Percentiles rank a stretch among this genome's conserved stretches.
phyloP scores from a whole-genome alignment of 1,140 invertebrate genomes.

The Eciton burchellii region DNA sequence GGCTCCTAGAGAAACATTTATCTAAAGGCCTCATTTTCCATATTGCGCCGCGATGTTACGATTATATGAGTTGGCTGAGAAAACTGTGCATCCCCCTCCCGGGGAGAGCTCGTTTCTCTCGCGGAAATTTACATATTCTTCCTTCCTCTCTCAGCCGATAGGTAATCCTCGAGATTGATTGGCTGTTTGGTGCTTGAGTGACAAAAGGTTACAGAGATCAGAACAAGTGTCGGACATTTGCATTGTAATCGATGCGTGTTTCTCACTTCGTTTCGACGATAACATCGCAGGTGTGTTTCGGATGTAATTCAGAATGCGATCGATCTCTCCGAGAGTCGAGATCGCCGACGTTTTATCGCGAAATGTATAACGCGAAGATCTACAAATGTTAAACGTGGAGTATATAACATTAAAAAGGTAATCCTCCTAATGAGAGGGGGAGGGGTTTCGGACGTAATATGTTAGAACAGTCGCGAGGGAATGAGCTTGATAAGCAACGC shows the following conservation, averaged over 20 bases:
- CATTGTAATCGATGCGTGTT: too few relatives aligned
- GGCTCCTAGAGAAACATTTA: slow-evolving; percentile 47
- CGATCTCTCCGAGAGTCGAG: too few relatives aligned
- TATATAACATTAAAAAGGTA: not conserved
- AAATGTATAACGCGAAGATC: not conserved
- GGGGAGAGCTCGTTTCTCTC: slow-evolving; percentile 4
- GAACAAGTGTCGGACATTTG: not conserved
- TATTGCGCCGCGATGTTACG: slow-evolving; percentile 19
- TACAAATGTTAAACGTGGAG: not conserved
- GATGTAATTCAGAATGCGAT: too few relatives aligned
- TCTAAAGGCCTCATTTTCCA: slow-evolving; percentile 29
- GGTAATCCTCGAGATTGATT: slow-evolving; percentile 35
- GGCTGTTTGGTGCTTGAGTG: slow-evolving; percentile 2
- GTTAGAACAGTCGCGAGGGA: slow-evolving; percentile 10
- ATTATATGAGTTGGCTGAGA: slow-evolving; percentile 39
- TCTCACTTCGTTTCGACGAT: too few relatives aligned
- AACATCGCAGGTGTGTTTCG: not conserved
- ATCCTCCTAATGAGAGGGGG: too few relatives aligned
- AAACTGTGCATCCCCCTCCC: not conserved
- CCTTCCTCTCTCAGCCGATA: not conserved
- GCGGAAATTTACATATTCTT: slow-evolving; percentile 40
- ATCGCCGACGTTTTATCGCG: too few relatives aligned
- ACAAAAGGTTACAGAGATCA: not conserved
- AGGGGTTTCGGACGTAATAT: not conserved
- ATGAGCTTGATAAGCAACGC: slow-evolving; percentile 1